A percentile compares a stretch with the other conserved stretches of the same genome.
phyloP scores from a whole-genome alignment of 37 sponge, comb jelly and placozoan species.

The Haliclona indistincta region DNA sequence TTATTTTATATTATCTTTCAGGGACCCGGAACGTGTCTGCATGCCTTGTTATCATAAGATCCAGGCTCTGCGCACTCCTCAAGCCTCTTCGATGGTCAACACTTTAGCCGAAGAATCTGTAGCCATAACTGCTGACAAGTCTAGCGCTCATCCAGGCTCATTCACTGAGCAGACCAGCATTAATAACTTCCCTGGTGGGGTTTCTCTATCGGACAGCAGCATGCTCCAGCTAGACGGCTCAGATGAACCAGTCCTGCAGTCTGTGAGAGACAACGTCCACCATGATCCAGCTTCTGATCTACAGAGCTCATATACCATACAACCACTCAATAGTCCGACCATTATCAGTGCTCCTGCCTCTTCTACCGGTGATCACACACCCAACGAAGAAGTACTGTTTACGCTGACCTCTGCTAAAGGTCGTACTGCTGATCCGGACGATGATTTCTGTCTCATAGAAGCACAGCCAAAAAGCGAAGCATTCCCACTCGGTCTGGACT shows the following conservation, averaged over 20 bases:
- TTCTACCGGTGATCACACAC: background rate
- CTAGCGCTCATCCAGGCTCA: background rate
- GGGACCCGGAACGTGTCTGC: conserved; percentile 64
- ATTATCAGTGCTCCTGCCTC: background rate
- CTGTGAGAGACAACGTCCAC: background rate
- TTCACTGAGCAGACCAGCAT: background rate
- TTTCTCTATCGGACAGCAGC: background rate
- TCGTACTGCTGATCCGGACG: background rate
- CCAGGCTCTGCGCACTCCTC: conserved; percentile 27
- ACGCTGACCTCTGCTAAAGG: background rate
- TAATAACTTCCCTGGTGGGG: conserved; percentile 2
- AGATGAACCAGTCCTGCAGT: background rate
- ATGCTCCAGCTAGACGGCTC: background rate
- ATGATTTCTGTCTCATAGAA: conserved; percentile 12
- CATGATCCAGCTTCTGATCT: background rate
- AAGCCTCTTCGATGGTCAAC: conserved; percentile 52
- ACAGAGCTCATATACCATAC: conserved; percentile 6
- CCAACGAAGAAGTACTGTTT: no score
- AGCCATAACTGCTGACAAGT: background rate
- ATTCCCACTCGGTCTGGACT: conserved; percentile 61
- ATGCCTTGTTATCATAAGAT: conserved; percentile 33
- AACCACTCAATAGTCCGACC: background rate
- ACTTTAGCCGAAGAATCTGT: conserved; percentile 9
- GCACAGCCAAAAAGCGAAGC: background rate
- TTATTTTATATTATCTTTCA: background rate